A percentile compares a stretch with the other conserved stretches of the same genome.
Conservation (phyloP, 2,797 vertebrate species). For the Chelonia mydas region DNA sequence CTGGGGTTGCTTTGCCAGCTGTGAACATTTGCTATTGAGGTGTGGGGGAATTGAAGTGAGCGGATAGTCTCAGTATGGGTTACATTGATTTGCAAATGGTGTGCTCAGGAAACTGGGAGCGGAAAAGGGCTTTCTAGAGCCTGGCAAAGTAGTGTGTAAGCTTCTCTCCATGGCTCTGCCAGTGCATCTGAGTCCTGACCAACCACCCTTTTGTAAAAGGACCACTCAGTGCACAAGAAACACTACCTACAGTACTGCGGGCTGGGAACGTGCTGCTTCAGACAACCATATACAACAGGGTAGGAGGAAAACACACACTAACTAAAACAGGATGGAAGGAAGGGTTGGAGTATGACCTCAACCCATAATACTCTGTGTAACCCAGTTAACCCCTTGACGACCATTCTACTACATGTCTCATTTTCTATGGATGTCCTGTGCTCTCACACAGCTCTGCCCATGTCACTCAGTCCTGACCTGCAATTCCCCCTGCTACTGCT, state of each 20-base stretch:
- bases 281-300: neutral
- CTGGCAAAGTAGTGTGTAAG: fast-evolving
- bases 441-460: neutral
- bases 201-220: neutral
- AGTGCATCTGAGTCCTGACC: fast-evolving
- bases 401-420: neutral
- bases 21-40: neutral
- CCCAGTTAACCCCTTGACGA: neutral
- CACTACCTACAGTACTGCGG: neutral
- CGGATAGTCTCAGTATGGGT: neutral
- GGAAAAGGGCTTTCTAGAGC: fast-evolving
- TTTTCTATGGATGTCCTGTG: fast-evolving
- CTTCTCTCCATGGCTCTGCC: fast-evolving
- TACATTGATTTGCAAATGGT: neutral
- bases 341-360: neutral
- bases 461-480: neutral
- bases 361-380: neutral
- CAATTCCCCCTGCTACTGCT: neutral
- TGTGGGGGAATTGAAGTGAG: neutral
- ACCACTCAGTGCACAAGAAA: neutral
- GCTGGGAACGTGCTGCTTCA: neutral
- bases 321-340: neutral
- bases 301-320: neutral
- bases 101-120: neutral
- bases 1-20: neutral